These are phyloP conservation scores for Himalopsyche tibetana DNA, from an alignment of 2,888 invertebrate species.

Conservation along the genomic window DNA sequence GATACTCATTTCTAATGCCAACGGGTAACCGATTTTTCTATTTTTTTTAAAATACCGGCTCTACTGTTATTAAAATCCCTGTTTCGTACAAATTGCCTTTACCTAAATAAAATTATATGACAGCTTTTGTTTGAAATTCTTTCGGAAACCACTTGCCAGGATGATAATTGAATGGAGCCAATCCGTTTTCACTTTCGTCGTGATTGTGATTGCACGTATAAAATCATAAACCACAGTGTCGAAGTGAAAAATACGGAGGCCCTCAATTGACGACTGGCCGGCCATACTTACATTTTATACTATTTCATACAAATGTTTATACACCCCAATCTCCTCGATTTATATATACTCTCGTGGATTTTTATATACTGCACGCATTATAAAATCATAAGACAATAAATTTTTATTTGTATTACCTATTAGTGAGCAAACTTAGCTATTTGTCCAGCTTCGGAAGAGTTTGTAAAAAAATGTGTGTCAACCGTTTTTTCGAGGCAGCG, in stretches of 20 bases:
- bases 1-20: too few relatives aligned
- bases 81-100: not conserved
- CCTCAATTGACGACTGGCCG: slow-evolving; percentile 39
- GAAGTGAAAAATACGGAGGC: slow-evolving; percentile 49
- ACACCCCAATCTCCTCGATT: slow-evolving; percentile 62
- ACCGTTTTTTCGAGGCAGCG: slow-evolving; percentile 42
- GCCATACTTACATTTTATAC: slow-evolving; percentile 57
- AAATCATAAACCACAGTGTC: slow-evolving; percentile 56
- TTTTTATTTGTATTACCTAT: slow-evolving; percentile 65
- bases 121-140: slow-evolving; percentile 33
- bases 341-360: slow-evolving; percentile 59
- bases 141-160: slow-evolving; percentile 41
- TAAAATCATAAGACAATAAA: slow-evolving; percentile 66
- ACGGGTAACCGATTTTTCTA: too few relatives aligned
- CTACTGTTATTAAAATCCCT: too few relatives aligned
- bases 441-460: slow-evolving; percentile 57
- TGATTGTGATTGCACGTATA: slow-evolving; percentile 56
- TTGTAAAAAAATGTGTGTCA: slow-evolving; percentile 48
- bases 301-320: slow-evolving; percentile 63
- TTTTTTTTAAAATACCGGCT: too few relatives aligned
- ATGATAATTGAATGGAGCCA: slow-evolving; percentile 55
- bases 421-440: slow-evolving; percentile 62
- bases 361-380: slow-evolving; percentile 62
- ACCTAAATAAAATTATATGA: slow-evolving; percentile 31
- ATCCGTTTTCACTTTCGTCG: slow-evolving; percentile 39